Evolutionary conservation across 2,113 vertebrate species (phyloP).

Genomic region (Vidua macroura): DNA sequence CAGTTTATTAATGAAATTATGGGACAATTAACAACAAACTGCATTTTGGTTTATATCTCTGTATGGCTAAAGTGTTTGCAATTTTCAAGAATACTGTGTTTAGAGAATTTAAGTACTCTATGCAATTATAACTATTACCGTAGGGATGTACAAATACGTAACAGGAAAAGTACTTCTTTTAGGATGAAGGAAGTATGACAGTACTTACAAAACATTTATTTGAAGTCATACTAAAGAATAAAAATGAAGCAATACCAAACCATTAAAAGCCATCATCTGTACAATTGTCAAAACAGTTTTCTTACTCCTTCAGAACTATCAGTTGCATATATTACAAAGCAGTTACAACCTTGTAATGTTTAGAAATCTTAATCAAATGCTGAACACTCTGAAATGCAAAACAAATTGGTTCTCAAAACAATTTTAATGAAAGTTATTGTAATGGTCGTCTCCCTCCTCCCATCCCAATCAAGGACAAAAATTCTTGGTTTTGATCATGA

Average conservation of each 20-base stretch:
- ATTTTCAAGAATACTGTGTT: conserved; percentile 7
- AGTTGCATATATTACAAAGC: conserved; percentile 61
- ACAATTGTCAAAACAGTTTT: conserved; percentile 55
- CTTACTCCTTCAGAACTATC: conserved; percentile 25
- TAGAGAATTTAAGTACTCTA: conserved; percentile 9
- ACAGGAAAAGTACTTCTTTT: conserved; percentile 39
- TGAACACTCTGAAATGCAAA: conserved; percentile 67
- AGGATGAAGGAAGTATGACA: conserved; percentile 42
- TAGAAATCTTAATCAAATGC: conserved; percentile 38
- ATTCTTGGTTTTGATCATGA: background rate
- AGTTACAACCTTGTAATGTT: conserved; percentile 62
- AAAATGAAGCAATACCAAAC: conserved; percentile 57
- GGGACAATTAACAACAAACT: conserved; percentile 24
- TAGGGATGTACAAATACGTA: conserved; percentile 38
- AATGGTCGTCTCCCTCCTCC: conserved; percentile 25
- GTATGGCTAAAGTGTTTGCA: background rate
- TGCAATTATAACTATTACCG: conserved; percentile 35
- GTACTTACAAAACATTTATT: conserved; percentile 55
- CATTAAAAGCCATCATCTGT: conserved; percentile 55
- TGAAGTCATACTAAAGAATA: conserved; percentile 55
- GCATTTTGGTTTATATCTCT: conserved; percentile 38
- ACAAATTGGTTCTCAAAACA: conserved; percentile 68
- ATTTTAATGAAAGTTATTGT: conserved; percentile 61
- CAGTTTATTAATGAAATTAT: conserved; percentile 10
- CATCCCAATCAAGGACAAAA: conserved; percentile 48